These are phyloP conservation scores for Cheilosia grossa DNA, from an alignment of 2,888 invertebrate species.

Conservation along the genomic window DNA sequence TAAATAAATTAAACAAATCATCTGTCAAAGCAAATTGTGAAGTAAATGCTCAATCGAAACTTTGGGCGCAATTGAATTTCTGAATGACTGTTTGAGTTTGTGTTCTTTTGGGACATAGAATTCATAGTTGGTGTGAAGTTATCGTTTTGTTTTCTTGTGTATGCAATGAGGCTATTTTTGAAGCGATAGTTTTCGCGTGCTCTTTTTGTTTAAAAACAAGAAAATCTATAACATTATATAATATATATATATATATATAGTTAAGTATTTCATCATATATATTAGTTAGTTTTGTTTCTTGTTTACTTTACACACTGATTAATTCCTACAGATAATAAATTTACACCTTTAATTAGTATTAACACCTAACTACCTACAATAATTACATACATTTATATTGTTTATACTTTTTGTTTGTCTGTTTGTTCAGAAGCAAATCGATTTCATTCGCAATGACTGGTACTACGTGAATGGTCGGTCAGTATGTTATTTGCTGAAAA, in stretches of 20 bases:
- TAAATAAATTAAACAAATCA: constrained; percentile 1
- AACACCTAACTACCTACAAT: constrained; percentile 69
- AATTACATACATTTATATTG: constrained; percentile 50
- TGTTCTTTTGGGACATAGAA: constrained; percentile 37
- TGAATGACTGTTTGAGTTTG: constrained; percentile 24
- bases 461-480: constrained; percentile 49
- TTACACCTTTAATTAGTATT: constrained; percentile 67
- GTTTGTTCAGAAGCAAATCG: constrained; percentile 55
- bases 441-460: constrained; percentile 57
- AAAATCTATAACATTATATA: constrained; percentile 23
- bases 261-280: constrained; percentile 54
- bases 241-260: constrained; percentile 50
- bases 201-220: constrained; percentile 35
- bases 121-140: constrained; percentile 28
- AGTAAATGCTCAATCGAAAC: constrained; percentile 45
- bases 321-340: constrained; percentile 59
- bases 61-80: constrained; percentile 21
- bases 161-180: constrained; percentile 20
- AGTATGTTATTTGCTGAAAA: constrained; percentile 56
- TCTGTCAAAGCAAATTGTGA: constrained; percentile 38
- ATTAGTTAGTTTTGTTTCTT: constrained; percentile 39
- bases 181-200: constrained; percentile 66
- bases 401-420: constrained; percentile 42
- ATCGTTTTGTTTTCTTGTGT: constrained; percentile 13
- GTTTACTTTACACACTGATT: constrained; percentile 54